Evolutionary conservation across 2,113 vertebrate genomes (phyloP).

Genomic region (Coracopsis vasa): DNA sequence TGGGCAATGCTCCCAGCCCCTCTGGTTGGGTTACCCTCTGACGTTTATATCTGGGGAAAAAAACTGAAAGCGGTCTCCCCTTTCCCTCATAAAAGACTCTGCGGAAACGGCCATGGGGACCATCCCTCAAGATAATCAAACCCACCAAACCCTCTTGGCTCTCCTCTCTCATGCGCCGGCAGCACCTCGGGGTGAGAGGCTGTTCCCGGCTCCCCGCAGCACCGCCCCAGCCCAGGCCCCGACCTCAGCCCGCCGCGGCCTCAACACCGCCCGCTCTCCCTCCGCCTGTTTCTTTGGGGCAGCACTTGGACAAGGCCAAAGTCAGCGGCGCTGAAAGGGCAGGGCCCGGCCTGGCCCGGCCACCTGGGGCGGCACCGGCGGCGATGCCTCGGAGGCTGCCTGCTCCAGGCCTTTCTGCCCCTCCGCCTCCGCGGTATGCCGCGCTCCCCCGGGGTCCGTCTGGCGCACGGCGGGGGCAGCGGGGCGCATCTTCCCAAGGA

Average conservation of each 20-base stretch:
- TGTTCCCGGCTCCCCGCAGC: background rate
- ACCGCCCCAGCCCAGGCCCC: background rate
- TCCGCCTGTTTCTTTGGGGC: background rate
- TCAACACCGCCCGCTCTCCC: background rate
- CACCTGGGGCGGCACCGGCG: background rate
- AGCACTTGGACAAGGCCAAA: constrained; percentile 62
- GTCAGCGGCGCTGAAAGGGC: constrained; percentile 15
- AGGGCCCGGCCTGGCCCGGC: background rate
- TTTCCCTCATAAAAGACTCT: background rate
- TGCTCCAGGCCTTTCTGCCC: background rate
- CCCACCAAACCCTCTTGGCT: background rate
- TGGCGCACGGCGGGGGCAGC: background rate
- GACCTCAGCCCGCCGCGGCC: background rate
- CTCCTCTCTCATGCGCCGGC: background rate
- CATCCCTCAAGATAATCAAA: background rate
- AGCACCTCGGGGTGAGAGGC: background rate
- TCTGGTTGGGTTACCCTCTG: background rate
- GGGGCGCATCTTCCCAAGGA: background rate
- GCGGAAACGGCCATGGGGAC: background rate
- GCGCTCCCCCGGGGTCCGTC: background rate
- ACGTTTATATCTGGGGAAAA: background rate
- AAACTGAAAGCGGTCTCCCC: background rate
- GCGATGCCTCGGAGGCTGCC: background rate
- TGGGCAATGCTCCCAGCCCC: background rate
- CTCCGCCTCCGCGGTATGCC: background rate